Evolutionary conservation across 2,113 vertebrate genomes (phyloP), one percentile per base, ranked within the genome.

Genomic region (Gobiocypris rarus): DNA sequence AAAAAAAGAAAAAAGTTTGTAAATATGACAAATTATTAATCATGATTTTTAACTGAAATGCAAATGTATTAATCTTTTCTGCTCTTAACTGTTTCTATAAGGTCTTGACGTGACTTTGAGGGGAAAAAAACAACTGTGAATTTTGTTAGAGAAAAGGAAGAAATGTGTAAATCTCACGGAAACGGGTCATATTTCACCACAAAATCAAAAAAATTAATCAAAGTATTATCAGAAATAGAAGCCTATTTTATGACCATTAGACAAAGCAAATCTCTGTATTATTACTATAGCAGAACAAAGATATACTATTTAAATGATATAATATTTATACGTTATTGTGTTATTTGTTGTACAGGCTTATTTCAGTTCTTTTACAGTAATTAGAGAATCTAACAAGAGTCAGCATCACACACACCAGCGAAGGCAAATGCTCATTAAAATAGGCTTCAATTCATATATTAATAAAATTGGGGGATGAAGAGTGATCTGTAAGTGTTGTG

Each of bases 41-140:
- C 58, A 41, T 75, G 80, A 54, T 90, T 93, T 92, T 92, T 90
- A 92, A 91, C 87, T 81, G 63, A 82, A 92, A 91, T 77, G 89
- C 89, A 87, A 31, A 83, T 86, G 75, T 92, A 91, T 93, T 91
- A 34, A 90, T 88, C 88, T 86, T 69, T 89, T 80, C 82, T 84
- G 73, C 75, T 91, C 86, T 89, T 84, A 84, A 89, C 87, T 79
- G 90, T 93, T 94, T 93, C 84, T 92, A 92, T 91, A 22, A 69
- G 9, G 13, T 80, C 56, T 76, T 91, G 87, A 86, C 50, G n/a
- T 41, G 71, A 82, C 59, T 84, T 84, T 89, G 86, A 77, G 91
- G n/a, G n/a, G 87, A 86, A 59, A 78, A 81, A 90, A 88, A 86
- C 59, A 81, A 86, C 38, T 75, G 54, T 86, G 84, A 85, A 52